Conservation (phyloP, 2,113 vertebrate species). For the Hyperopisus bebe region DNA sequence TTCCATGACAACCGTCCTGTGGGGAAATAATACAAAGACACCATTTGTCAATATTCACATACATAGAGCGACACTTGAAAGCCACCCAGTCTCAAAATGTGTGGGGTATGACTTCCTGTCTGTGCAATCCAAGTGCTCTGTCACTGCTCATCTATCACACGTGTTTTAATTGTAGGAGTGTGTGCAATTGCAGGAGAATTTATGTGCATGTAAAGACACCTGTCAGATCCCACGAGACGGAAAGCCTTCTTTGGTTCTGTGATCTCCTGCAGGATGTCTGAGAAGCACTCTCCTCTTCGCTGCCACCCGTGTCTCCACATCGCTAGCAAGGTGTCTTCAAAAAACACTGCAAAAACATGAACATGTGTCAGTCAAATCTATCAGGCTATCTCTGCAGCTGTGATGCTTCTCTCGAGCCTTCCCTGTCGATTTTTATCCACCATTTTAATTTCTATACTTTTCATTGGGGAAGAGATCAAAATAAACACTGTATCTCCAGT, state of each 20-base stretch:
- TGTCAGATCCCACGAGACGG: conserved; percentile 66
- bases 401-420: background rate
- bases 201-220: conserved; percentile 45
- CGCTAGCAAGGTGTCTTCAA: conserved; percentile 65
- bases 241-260: conserved; percentile 65
- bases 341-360: conserved; percentile 54
- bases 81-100: background rate
- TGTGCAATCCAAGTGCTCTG: background rate
- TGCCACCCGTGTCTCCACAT: conserved; percentile 82
- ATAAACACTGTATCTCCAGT: background rate
- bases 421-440: background rate
- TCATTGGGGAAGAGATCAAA: background rate
- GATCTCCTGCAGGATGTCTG: conserved; percentile 62
- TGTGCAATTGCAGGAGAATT: background rate
- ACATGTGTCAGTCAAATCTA: background rate
- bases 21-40: background rate
- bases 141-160: background rate
- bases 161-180: background rate
- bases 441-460: background rate
- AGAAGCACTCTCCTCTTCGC: conserved; percentile 53
- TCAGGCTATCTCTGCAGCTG: background rate
- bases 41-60: background rate
- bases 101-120: background rate
- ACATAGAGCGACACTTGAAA: background rate
- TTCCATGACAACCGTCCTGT: conserved; percentile 74